Conservation (phyloP, 37 sponge, comb jelly and placozoan species). For the Corticium candelabrum region DNA sequence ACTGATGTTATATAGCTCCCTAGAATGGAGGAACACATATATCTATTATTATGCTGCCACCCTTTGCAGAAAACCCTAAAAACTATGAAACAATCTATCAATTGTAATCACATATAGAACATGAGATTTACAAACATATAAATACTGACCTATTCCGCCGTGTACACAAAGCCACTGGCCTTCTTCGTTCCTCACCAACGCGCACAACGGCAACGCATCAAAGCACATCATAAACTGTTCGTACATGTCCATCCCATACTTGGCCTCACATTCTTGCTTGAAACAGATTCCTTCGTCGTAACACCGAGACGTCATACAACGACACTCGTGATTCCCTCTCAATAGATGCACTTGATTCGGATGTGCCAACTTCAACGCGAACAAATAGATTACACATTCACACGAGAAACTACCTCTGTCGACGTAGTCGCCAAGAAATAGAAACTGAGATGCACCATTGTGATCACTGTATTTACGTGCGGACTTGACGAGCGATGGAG, state of each 20-base stretch:
- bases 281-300: constrained; percentile 50
- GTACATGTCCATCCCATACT: constrained; percentile 19
- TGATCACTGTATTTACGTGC: not conserved
- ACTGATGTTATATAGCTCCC: too few relatives aligned
- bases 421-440: constrained; percentile 75
- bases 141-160: not conserved
- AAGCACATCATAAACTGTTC: constrained; percentile 5
- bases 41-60: too few relatives aligned
- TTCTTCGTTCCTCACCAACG: not conserved
- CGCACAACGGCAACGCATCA: not conserved
- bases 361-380: constrained; percentile 41
- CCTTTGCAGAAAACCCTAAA: too few relatives aligned
- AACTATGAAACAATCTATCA: too few relatives aligned
- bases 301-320: constrained; percentile 41
- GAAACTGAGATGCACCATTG: constrained; percentile 18
- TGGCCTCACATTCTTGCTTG: constrained; percentile 30
- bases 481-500: not conserved
- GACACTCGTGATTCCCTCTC: constrained; percentile 68
- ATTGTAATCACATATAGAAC: not conserved
- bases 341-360: constrained; percentile 37
- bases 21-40: too few relatives aligned
- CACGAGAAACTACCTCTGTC: constrained; percentile 51
- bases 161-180: not conserved
- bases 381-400: constrained; percentile 41
- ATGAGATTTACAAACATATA: not conserved